Base-by-base conservation (phyloP, 37 sponge, comb jelly and placozoan genomes). In the Cliona cf. orientalis region DNA sequence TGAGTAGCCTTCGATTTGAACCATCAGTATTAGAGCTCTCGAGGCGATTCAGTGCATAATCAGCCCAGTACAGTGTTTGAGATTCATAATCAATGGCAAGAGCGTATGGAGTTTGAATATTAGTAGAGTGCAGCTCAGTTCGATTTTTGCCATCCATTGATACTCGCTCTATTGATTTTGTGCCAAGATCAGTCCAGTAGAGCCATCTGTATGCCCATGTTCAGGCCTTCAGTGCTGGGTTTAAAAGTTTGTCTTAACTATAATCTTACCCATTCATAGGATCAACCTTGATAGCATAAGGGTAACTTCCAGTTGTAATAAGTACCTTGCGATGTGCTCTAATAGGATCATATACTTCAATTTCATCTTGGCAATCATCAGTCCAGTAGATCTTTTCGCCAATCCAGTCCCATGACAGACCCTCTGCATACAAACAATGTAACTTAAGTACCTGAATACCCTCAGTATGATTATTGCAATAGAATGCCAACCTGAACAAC, bases 131-230 rank as follows among this genome's bases (percentile, higher is more conserved):
- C 21, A 85, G 60, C 19, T 37, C 29, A 3, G 23, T 23, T 23
- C 70, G 58, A 34, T 77, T 43, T 21, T 33, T 19, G 5, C 89
- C 89, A 32, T 88, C 89, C 83, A 88, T 81, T 22, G 67, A 69
- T 0, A 80, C 70, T 3, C 83, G 38, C 17, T 66, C 63, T 46
- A 88, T 88, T 40, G 25, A 71, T 2, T 12, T n/a, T 14, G 11
- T n/a, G 5, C 85, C 85, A 62, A 69, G 76, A 7, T 77, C 85
- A n/a, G 69, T 44, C 85, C 85, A 84, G 58, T 84, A 84, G 59
- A 84, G 31, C 4, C 2, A 4, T 22, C 84, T 81, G 41, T n/a
- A n/a, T n/a, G n/a, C n/a, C n/a, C n/a, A n/a, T n/a, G n/a, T n/a
- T n/a, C n/a, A n/a, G n/a, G n/a, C n/a, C n/a, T n/a, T n/a, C n/a